Evolutionary conservation across 2,888 invertebrate genomes (phyloP).

Genomic region (Rhorus exstirpatorius): DNA sequence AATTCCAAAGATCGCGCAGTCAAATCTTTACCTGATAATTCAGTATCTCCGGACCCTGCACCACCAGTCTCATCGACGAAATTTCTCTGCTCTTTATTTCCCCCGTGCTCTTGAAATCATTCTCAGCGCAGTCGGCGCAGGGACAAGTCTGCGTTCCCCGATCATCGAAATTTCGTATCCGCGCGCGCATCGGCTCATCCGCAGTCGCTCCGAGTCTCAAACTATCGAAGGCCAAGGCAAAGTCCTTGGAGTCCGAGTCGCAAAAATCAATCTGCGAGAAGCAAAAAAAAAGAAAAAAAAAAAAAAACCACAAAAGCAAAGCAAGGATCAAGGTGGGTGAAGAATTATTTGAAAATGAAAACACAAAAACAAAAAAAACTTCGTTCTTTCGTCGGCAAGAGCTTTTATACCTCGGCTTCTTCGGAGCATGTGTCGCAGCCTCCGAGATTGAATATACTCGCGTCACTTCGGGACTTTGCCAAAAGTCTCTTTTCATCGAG

Average conservation of each 20-base stretch:
- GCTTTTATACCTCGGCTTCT: slow-evolving; percentile 69
- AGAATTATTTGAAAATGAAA: no score
- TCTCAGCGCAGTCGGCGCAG: slow-evolving; percentile 69
- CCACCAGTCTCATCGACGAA: slow-evolving; percentile 76
- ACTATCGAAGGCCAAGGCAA: slow-evolving; percentile 76
- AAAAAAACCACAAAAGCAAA: no score
- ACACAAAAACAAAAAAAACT: slow-evolving; percentile 2
- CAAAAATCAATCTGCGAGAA: slow-evolving; percentile 49
- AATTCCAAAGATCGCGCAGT: not conserved
- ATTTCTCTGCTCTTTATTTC: slow-evolving; percentile 79
- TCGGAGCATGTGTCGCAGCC: slow-evolving; percentile 73
- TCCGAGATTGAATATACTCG: slow-evolving; percentile 70
- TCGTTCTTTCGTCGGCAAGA: no score
- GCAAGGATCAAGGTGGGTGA: not conserved
- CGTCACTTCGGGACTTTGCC: slow-evolving; percentile 73
- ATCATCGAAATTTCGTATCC: slow-evolving; percentile 41
- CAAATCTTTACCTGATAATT: slow-evolving; percentile 79
- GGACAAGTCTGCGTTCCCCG: slow-evolving; percentile 75
- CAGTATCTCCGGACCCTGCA: slow-evolving; percentile 80
- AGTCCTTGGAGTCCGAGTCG: slow-evolving; percentile 73
- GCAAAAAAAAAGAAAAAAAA: not conserved
- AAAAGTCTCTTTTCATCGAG: slow-evolving; percentile 69
- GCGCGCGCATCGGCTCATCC: slow-evolving; percentile 56
- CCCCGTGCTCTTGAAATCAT: slow-evolving; percentile 44
- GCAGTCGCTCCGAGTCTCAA: slow-evolving; percentile 68